A percentile compares a stretch with the other conserved stretches of the same genome.
These are phyloP conservation scores for Antennarius maculatus DNA, from an alignment of 2,797 vertebrate species.

Conservation along the genomic window DNA sequence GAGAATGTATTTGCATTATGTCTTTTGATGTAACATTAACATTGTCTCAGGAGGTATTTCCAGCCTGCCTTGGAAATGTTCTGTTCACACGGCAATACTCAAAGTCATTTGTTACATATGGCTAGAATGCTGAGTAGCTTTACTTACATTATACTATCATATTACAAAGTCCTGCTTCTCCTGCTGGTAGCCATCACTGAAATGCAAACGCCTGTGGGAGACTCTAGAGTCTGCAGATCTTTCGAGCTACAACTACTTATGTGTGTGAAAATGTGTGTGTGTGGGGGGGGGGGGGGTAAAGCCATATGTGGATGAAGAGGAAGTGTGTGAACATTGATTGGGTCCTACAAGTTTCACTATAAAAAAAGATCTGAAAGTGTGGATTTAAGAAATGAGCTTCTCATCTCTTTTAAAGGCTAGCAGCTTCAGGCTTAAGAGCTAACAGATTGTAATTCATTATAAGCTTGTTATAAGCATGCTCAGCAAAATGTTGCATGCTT, in stretches of 20 bases:
- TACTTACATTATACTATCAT: neutral
- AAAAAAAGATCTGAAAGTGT: neutral
- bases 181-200: neutral
- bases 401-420: neutral
- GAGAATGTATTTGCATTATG: neutral
- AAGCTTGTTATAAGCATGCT: too few relatives aligned
- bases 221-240: constrained; percentile 9
- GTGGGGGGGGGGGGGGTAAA: neutral
- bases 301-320: neutral
- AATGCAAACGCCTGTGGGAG: constrained; percentile 3
- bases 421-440: neutral
- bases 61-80: neutral
- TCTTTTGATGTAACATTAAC: neutral
- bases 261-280: too few relatives aligned
- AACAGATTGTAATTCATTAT: too few relatives aligned
- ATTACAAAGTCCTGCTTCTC: neutral
- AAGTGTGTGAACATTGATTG: neutral
- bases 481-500: too few relatives aligned
- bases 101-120: neutral
- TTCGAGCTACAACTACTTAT: neutral
- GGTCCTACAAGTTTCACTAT: neutral
- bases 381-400: constrained; percentile 2
- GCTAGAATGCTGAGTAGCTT: neutral
- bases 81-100: neutral
- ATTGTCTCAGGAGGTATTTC: neutral